Percentiles rank a stretch among this genome's conserved stretches.
These are phyloP conservation scores for Eurypyga helias DNA, from an alignment of 2,113 vertebrate genomes.

Conservation along the genomic window DNA sequence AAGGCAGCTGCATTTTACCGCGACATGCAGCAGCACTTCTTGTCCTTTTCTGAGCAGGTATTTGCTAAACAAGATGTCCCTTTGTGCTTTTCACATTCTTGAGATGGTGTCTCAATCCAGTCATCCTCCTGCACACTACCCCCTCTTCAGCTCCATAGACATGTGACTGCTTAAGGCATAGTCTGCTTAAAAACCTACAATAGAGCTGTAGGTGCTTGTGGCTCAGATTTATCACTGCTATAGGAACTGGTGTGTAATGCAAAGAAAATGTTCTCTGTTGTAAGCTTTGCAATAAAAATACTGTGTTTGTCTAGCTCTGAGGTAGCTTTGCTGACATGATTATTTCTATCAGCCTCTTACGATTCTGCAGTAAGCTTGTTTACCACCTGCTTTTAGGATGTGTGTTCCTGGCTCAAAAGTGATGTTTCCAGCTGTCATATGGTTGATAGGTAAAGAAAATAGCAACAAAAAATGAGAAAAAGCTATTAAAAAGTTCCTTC, in stretches of 20 bases:
- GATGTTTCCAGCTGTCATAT: not conserved
- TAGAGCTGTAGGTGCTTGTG: not conserved
- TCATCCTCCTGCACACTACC: not conserved
- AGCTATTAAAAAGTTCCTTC: not conserved
- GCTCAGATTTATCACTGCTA: not conserved
- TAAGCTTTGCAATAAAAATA: not conserved
- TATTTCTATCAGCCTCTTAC: not conserved
- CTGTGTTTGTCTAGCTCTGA: not conserved
- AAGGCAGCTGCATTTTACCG: not conserved
- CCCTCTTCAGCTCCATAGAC: not conserved
- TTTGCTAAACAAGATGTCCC: not conserved
- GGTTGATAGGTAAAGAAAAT: not conserved
- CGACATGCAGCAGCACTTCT: accelerated
- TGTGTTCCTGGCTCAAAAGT: not conserved
- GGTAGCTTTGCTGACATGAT: not conserved
- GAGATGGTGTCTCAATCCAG: not conserved
- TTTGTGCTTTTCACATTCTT: not conserved
- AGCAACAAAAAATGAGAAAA: not conserved
- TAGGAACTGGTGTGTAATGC: not conserved
- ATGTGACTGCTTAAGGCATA: not conserved
- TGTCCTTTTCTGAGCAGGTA: not conserved
- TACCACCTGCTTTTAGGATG: not conserved
- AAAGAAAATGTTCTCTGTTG: not conserved
- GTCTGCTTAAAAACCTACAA: not conserved
- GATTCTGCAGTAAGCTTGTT: not conserved